A percentile compares a stretch with the other conserved stretches of the same genome.
These are phyloP conservation scores for Fragum fragum DNA, from an alignment of 2,888 invertebrate genomes.

Conservation along the genomic window DNA sequence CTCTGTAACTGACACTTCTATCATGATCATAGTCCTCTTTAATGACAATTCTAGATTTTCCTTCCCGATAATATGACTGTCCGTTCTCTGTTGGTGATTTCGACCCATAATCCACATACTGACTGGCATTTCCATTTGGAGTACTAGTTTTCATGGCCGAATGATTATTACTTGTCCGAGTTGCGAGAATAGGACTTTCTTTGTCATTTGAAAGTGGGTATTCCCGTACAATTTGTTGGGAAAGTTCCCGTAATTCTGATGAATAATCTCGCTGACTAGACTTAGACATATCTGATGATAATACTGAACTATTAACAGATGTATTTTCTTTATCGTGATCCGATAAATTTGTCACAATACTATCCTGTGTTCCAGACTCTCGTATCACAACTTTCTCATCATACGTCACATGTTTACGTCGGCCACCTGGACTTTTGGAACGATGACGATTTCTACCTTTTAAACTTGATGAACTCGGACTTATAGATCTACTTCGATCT, in stretches of 20 bases:
- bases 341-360: slow-evolving; percentile 69
- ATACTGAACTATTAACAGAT: slow-evolving; percentile 44
- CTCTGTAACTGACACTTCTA: slow-evolving; percentile 77
- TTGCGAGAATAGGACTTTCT: slow-evolving; percentile 23
- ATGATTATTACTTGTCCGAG: slow-evolving; percentile 40
- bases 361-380: slow-evolving; percentile 71
- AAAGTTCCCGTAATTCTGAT: slow-evolving; percentile 75
- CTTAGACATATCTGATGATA: slow-evolving; percentile 53
- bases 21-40: slow-evolving; percentile 78
- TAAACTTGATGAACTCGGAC: slow-evolving; percentile 75
- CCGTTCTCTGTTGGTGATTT: slow-evolving; percentile 41
- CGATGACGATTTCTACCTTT: slow-evolving; percentile 72
- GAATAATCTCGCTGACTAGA: slow-evolving; percentile 74
- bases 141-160: slow-evolving; percentile 32
- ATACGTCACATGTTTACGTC: slow-evolving; percentile 80
- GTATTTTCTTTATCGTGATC: slow-evolving; percentile 52
- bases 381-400: slow-evolving; percentile 79
- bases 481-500: slow-evolving; percentile 78
- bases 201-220: slow-evolving; percentile 65
- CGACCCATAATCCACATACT: slow-evolving; percentile 33
- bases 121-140: slow-evolving; percentile 55
- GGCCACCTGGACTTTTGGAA: slow-evolving; percentile 73
- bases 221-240: slow-evolving; percentile 78
- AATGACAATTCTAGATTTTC: slow-evolving; percentile 60
- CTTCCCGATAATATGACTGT: slow-evolving; percentile 29